Conservation (phyloP, 2,113 vertebrate species). For the Myxocyprinus asiaticus region DNA sequence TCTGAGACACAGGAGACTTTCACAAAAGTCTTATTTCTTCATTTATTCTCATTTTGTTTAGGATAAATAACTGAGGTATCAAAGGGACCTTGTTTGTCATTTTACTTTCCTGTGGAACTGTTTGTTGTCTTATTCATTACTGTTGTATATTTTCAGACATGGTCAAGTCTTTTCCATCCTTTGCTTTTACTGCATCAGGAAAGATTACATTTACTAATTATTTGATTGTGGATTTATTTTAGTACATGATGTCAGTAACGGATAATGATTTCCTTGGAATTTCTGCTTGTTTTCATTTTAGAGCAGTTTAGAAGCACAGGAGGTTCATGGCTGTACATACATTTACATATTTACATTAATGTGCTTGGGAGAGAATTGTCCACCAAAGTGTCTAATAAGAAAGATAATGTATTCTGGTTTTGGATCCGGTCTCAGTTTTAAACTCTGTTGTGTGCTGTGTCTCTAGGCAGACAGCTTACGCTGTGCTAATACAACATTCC, state of each 20-base stretch:
- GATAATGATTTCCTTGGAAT: slow-evolving; percentile 20
- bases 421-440: slow-evolving; percentile 45
- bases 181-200: not conserved
- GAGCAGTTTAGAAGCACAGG: not conserved
- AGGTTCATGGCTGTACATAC: slow-evolving; percentile 22
- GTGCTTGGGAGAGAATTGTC: slow-evolving; percentile 16
- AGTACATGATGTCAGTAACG: not conserved
- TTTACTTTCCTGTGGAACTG: too few species aligned
- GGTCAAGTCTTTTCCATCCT: too few species aligned
- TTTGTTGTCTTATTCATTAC: too few species aligned
- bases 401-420: slow-evolving; percentile 39
- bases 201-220: not conserved
- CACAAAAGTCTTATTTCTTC: too few species aligned
- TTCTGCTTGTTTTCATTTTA: slow-evolving; percentile 15
- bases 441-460: slow-evolving; percentile 59
- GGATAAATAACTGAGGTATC: too few species aligned
- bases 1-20: too few species aligned
- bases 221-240: slow-evolving; percentile 19
- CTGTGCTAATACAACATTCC: slow-evolving; percentile 68
- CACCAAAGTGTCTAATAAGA: not conserved
- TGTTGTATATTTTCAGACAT: not conserved
- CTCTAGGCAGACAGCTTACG: slow-evolving; percentile 63
- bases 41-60: too few species aligned
- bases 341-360: slow-evolving; percentile 33
- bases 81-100: too few species aligned